Evolutionary conservation across 2,888 invertebrate species (phyloP).

Genomic region (Amphimallon solstitiale): DNA sequence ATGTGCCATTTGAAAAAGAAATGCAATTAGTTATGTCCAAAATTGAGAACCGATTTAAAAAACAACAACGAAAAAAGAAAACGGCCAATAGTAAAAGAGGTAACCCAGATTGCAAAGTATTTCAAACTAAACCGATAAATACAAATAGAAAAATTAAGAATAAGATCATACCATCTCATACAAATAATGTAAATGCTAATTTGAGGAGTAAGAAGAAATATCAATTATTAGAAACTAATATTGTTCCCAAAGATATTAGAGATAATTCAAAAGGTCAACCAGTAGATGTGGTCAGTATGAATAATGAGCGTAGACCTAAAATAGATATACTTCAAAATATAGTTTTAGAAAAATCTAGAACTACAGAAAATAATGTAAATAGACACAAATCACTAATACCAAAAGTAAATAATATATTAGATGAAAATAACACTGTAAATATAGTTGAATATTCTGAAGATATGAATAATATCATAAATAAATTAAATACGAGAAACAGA

Average conservation of each 20-base stretch:
- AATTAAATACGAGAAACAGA: not conserved
- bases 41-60: slow-evolving; percentile 5
- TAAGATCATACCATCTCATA: not conserved
- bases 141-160: not conserved
- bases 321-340: slow-evolving; percentile 21
- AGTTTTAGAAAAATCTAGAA: not conserved
- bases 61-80: not conserved
- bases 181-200: not conserved
- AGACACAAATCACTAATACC: no score
- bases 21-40: slow-evolving; percentile 22
- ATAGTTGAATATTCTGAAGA: no score
- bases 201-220: no score
- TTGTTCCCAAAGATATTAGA: not conserved
- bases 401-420: no score
- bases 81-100: not conserved
- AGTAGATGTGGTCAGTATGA: not conserved
- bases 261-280: not conserved
- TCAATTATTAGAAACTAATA: not conserved
- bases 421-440: no score
- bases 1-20: slow-evolving; percentile 28
- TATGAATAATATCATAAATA: not conserved
- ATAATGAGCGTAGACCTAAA: slow-evolving; percentile 1
- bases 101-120: not conserved
- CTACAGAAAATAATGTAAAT: no score
- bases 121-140: not conserved